These are phyloP conservation scores for Australoheros facetus DNA, from an alignment of 2,797 vertebrate species.

Conservation along the genomic window DNA sequence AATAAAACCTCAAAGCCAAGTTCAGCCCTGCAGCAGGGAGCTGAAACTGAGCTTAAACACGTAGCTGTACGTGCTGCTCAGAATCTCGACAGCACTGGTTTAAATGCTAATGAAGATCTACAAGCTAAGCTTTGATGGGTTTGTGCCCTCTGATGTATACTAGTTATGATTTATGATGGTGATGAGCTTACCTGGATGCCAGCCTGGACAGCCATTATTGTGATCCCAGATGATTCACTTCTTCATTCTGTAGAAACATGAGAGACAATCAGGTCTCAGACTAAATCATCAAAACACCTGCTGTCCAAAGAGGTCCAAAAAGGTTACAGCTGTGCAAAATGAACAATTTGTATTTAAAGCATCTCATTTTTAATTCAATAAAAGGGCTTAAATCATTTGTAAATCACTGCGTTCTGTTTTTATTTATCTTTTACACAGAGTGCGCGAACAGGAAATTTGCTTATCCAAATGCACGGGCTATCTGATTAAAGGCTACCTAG, in stretches of 20 bases:
- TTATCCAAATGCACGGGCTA: neutral
- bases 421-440: neutral
- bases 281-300: neutral
- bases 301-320: neutral
- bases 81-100: neutral
- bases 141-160: neutral
- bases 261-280: conserved; percentile 4
- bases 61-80: neutral
- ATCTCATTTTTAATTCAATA: neutral
- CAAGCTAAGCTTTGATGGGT: neutral
- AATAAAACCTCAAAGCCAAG: neutral
- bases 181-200: conserved; percentile 79
- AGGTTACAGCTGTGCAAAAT: neutral
- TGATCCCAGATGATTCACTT: conserved; percentile 61
- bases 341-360: neutral
- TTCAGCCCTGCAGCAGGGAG: neutral
- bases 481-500: neutral
- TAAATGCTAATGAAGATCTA: neutral
- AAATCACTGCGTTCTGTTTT: neutral
- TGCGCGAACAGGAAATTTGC: neutral
- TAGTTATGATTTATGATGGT: neutral
- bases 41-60: neutral
- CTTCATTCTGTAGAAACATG: conserved; percentile 74
- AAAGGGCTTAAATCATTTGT: too few relatives aligned
- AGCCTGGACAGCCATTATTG: conserved; percentile 81